phyloP scores from a whole-genome alignment of 2,797 vertebrate genomes.

The Thamnophis elegans region DNA sequence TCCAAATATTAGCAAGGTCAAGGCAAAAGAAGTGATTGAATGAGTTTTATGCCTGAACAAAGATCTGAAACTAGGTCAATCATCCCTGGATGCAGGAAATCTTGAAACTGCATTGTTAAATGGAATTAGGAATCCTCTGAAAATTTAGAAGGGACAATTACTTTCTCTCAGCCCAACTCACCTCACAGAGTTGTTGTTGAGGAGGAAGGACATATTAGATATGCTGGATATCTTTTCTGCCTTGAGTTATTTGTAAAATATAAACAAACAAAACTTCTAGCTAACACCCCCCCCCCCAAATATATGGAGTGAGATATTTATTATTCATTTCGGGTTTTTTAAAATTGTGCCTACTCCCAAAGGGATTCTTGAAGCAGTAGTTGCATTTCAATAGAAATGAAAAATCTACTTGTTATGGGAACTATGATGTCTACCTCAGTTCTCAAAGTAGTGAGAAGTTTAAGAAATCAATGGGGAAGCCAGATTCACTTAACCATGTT shows the following conservation, averaged over 20 bases:
- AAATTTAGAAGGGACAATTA: neutral
- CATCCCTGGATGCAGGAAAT: neutral
- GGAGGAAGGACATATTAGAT: neutral
- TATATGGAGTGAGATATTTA: neutral
- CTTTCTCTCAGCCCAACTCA: neutral
- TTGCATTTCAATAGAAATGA: neutral
- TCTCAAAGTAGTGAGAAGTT: neutral
- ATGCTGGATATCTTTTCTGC: too few relatives aligned
- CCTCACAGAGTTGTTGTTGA: neutral
- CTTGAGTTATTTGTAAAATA: too few relatives aligned
- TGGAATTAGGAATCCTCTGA: neutral
- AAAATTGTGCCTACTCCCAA: neutral
- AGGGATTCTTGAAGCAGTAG: neutral
- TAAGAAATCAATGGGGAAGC: neutral
- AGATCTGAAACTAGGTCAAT: neutral
- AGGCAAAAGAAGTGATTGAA: neutral
- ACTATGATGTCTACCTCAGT: neutral
- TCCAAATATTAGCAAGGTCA: neutral
- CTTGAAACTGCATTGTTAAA: neutral
- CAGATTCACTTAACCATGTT: too few relatives aligned
- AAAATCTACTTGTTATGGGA: neutral
- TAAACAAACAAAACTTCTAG: neutral
- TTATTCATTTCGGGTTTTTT: neutral
- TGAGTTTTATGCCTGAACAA: neutral
- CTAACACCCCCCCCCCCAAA: neutral